phyloP scores from a whole-genome alignment of 2,888 invertebrate species.

The Notodonta dromedarius region DNA sequence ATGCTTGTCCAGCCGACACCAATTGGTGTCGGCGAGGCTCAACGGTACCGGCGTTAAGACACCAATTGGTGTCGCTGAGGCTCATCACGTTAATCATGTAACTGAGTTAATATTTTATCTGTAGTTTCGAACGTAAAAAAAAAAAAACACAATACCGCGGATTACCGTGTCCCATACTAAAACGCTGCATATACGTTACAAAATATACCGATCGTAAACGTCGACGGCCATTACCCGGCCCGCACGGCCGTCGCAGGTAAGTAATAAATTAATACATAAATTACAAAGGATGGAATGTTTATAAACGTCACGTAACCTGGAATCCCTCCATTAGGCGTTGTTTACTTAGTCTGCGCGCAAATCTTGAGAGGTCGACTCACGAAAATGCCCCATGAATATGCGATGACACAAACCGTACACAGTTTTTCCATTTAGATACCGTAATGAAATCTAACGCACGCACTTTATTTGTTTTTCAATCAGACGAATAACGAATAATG shows the following conservation, averaged over 20 bases:
- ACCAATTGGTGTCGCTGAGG: no score
- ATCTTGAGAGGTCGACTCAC: constrained; percentile 82
- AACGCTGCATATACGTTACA: constrained; percentile 23
- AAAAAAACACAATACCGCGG: constrained; percentile 1
- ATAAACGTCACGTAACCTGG: constrained; percentile 72
- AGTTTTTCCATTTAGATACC: constrained; percentile 81
- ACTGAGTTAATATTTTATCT: background rate
- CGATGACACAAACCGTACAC: constrained; percentile 83
- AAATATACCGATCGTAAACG: constrained; percentile 38
- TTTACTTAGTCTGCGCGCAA: constrained; percentile 79
- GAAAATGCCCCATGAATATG: constrained; percentile 84
- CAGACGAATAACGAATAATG: constrained; percentile 53
- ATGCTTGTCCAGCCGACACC: no score
- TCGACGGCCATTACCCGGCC: constrained; percentile 29
- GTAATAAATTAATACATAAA: constrained; percentile 60
- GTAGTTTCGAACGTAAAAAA: constrained; percentile 2
- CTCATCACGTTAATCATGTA: no score
- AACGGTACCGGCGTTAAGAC: no score
- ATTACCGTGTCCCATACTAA: constrained; percentile 14
- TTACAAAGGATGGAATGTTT: constrained; percentile 63
- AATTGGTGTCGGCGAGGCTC: no score
- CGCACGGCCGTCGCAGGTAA: constrained; percentile 32
- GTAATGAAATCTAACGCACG: constrained; percentile 80
- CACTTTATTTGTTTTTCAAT: constrained; percentile 73
- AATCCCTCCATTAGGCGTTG: constrained; percentile 82